A percentile compares a stretch with the other conserved stretches of the same genome.
phyloP scores from a whole-genome alignment of 2,888 invertebrate species.

The Athetis lepigone region DNA sequence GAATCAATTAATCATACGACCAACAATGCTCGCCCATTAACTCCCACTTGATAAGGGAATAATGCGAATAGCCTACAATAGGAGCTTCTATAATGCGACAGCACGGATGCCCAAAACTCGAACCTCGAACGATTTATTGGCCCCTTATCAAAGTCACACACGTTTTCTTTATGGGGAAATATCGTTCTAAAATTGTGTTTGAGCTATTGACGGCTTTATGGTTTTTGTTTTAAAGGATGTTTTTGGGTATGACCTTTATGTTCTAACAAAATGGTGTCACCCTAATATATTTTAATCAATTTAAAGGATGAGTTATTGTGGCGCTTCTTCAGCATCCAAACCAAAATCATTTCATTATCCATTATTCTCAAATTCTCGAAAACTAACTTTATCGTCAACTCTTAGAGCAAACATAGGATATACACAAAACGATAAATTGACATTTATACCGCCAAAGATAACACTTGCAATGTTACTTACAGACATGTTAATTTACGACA shows the following conservation, averaged over 20 bases:
- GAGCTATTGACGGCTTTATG: conserved; percentile 54
- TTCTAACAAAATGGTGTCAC: neutral
- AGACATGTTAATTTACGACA: conserved; percentile 18
- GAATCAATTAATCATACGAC: conserved; percentile 89
- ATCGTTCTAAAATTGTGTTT: conserved; percentile 58
- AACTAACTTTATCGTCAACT: too few species aligned
- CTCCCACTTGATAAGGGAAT: conserved; percentile 90
- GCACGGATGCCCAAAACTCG: conserved; percentile 77
- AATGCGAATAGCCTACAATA: conserved; percentile 86
- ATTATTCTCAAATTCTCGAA: neutral
- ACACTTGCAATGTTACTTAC: conserved; percentile 5
- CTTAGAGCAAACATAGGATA: too few species aligned
- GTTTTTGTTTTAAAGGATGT: conserved; percentile 34
- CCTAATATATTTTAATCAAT: conserved; percentile 5
- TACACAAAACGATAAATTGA: conserved; percentile 11
- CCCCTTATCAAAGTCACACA: conserved; percentile 82
- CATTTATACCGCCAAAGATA: conserved; percentile 28
- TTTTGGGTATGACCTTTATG: conserved; percentile 24
- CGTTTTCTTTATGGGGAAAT: conserved; percentile 74
- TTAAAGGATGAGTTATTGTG: conserved; percentile 17
- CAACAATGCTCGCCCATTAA: conserved; percentile 89
- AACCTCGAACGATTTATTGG: conserved; percentile 82
- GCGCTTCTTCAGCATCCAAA: neutral
- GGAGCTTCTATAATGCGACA: conserved; percentile 82
- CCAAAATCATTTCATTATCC: neutral